phyloP scores from a whole-genome alignment of 1,140 invertebrate species.

The Penaeus chinensis region DNA sequence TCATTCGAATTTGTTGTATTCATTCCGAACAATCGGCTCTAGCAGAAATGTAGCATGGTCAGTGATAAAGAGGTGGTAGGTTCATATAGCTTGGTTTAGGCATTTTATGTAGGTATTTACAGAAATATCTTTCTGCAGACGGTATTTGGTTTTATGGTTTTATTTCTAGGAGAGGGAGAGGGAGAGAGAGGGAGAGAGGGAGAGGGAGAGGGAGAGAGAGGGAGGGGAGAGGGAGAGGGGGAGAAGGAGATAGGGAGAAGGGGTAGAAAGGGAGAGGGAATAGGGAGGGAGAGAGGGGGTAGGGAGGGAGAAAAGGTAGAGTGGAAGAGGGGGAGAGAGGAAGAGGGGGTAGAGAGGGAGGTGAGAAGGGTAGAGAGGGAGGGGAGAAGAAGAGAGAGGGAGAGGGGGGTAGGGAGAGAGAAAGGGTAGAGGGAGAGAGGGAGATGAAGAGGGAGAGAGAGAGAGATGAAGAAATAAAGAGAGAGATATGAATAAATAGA shows the following conservation, averaged over 20 bases:
- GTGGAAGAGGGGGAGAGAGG: not conserved
- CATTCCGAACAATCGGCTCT: too few species aligned
- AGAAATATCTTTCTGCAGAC: too few species aligned
- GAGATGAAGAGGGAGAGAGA: too few species aligned
- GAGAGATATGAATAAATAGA: too few species aligned
- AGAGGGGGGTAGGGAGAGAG: not conserved
- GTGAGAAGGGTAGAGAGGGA: too few species aligned
- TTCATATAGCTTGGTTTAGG: not conserved
- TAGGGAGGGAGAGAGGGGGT: not conserved
- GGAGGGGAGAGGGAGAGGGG: not conserved
- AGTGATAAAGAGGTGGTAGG: not conserved
- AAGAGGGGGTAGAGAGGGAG: not conserved
- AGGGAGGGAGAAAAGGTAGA: not conserved
- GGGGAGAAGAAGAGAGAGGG: too few species aligned
- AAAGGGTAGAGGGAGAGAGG: not conserved
- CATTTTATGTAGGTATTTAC: not conserved
- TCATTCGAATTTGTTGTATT: too few species aligned
- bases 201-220: not conserved
- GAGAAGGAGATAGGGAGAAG: slow-evolving; percentile 21
- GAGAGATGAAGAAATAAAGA: too few species aligned
- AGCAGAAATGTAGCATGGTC: not conserved
- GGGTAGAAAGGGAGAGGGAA: not conserved
- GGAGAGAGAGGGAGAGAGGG: not conserved
- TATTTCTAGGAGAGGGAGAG: not conserved
- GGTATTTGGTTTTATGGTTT: too few species aligned